phyloP scores from a whole-genome alignment of 2,797 vertebrate genomes.

The Acipenser transmontanus region DNA sequence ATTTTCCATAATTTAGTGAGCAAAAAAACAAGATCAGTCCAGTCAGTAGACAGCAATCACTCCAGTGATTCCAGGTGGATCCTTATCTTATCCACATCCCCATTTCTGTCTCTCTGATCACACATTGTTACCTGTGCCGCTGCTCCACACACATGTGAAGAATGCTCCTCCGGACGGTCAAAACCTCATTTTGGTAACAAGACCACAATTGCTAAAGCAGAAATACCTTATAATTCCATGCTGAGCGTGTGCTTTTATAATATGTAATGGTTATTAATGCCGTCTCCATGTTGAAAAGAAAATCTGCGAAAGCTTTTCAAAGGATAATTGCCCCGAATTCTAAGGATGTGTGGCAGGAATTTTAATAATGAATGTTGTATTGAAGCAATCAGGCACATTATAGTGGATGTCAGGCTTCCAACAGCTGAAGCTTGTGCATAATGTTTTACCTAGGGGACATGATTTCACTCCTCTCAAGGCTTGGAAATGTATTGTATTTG shows the following conservation, averaged over 20 bases:
- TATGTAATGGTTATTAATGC: slow-evolving; percentile 36
- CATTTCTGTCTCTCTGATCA: too few species aligned
- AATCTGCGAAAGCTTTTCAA: slow-evolving; percentile 20
- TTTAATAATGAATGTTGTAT: slow-evolving; percentile 23
- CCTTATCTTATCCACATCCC: too few species aligned
- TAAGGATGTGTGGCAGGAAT: slow-evolving; percentile 30
- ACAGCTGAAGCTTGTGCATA: slow-evolving; percentile 15
- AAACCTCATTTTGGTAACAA: too few species aligned
- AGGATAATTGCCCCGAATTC: slow-evolving; percentile 30
- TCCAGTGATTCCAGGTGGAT: too few species aligned
- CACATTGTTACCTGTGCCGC: too few species aligned
- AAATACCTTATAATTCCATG: background rate
- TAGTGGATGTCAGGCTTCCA: slow-evolving; percentile 23
- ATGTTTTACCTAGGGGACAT: slow-evolving; percentile 8
- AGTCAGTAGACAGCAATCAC: too few species aligned
- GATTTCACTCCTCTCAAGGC: slow-evolving; percentile 19
- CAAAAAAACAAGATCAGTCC: too few species aligned
- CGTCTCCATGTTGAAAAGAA: slow-evolving; percentile 27
- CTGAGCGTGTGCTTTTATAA: background rate
- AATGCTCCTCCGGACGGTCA: too few species aligned
- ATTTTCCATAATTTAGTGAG: too few species aligned
- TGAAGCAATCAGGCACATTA: slow-evolving; percentile 26
- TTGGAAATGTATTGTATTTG: slow-evolving; percentile 14
- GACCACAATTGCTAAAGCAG: too few species aligned
- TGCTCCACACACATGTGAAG: too few species aligned